Conservation (phyloP, 2,888 invertebrate genomes). For the Cordylochernes scorpioides region DNA sequence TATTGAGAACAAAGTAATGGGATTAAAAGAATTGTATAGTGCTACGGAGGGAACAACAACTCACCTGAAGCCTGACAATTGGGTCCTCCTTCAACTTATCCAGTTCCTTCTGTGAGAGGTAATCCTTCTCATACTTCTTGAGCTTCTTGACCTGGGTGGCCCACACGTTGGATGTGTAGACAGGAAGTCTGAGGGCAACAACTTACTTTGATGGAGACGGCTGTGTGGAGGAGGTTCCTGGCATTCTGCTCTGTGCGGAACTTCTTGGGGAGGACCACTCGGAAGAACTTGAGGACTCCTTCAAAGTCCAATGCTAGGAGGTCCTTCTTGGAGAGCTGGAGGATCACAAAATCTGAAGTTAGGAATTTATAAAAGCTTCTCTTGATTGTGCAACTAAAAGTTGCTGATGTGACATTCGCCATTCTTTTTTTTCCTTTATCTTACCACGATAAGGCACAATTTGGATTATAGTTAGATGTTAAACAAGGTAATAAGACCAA, state of each 20-base stretch:
- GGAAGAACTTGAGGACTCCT: conserved; percentile 86
- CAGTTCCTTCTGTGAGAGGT: conserved; percentile 39
- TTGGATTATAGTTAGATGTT: too few species aligned
- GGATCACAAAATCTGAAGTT: conserved; percentile 2
- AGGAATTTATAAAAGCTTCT: too few species aligned
- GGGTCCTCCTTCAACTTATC: conserved; percentile 25
- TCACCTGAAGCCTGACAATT: conserved; percentile 25
- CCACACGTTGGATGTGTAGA: background rate
- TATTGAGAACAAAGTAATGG: background rate
- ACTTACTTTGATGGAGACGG: conserved; percentile 56
- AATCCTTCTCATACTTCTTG: conserved; percentile 80
- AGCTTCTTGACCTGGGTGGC: conserved; percentile 33
- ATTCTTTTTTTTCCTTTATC: too few species aligned
- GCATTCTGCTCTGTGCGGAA: conserved; percentile 74
- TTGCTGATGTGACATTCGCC: too few species aligned
- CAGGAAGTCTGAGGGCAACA: background rate
- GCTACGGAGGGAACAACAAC: background rate
- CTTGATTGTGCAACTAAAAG: too few species aligned
- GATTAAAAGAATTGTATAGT: background rate
- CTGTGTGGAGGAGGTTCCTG: conserved; percentile 58
- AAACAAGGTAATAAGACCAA: too few species aligned
- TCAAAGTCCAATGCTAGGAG: conserved; percentile 81
- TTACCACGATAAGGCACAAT: too few species aligned
- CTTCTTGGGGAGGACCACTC: conserved; percentile 84
- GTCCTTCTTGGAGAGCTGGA: conserved; percentile 52